Evolutionary conservation across 2,888 invertebrate species (phyloP).

Genomic region (Aquatica leii): DNA sequence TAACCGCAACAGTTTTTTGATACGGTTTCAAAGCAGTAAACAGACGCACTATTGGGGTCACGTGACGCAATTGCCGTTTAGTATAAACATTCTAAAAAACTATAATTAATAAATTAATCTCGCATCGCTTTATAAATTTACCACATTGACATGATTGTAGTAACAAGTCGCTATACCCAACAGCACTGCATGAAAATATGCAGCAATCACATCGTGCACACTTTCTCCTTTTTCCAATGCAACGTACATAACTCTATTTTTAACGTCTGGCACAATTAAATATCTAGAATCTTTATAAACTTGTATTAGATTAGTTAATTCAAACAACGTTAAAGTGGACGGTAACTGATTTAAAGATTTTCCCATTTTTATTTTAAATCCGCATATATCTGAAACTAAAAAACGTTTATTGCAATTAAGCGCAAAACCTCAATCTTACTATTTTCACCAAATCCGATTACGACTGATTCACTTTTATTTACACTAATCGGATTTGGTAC

Average conservation of each 20-base stretch:
- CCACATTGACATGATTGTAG: slow-evolving; percentile 53
- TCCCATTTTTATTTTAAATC: slow-evolving; percentile 70
- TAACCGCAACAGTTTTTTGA: slow-evolving; percentile 40
- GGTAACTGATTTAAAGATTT: slow-evolving; percentile 62
- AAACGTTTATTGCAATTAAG: slow-evolving; percentile 45
- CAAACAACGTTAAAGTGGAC: slow-evolving; percentile 42
- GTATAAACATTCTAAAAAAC: slow-evolving; percentile 50
- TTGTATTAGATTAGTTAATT: slow-evolving; percentile 59
- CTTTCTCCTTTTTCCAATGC: slow-evolving; percentile 64
- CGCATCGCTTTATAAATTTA: slow-evolving; percentile 38
- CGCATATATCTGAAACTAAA: slow-evolving; percentile 68
- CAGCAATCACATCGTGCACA: slow-evolving; percentile 68
- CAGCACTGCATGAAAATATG: slow-evolving; percentile 74
- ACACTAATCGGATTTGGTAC: slow-evolving; percentile 71
- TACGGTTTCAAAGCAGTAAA: slow-evolving; percentile 52
- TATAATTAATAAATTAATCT: not conserved
- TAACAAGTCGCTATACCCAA: slow-evolving; percentile 60
- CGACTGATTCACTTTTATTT: slow-evolving; percentile 77
- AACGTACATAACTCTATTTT: slow-evolving; percentile 64
- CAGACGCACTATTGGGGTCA: slow-evolving; percentile 53
- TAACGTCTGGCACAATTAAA: slow-evolving; percentile 64
- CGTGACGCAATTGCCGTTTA: slow-evolving; percentile 54
- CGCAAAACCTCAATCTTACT: no score
- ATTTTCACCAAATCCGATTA: slow-evolving; percentile 64
- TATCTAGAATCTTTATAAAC: slow-evolving; percentile 65